Conservation (phyloP, 2,888 invertebrate genomes). For the Acrobasis repandana region DNA sequence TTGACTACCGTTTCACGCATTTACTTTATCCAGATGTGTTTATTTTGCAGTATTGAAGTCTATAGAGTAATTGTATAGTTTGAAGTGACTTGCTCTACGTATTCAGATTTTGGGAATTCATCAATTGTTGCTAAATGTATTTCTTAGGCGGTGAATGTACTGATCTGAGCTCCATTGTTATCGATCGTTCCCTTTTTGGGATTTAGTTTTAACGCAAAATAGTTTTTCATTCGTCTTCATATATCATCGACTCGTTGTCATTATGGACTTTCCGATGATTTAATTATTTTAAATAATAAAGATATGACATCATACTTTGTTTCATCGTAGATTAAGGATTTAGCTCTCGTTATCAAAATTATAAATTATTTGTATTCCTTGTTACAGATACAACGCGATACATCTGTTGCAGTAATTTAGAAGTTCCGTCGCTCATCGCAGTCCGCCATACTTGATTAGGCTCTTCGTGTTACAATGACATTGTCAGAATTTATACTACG, state of each 20-base stretch:
- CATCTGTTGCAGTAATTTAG: conserved; percentile 49
- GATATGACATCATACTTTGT: too few relatives aligned
- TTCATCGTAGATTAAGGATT: neutral
- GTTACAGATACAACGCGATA: conserved; percentile 68
- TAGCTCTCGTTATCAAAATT: neutral
- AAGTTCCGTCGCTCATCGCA: conserved; percentile 35
- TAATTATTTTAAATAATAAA: neutral
- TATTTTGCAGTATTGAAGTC: conserved; percentile 8
- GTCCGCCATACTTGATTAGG: conserved; percentile 50
- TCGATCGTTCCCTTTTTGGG: neutral
- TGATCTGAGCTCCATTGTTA: neutral
- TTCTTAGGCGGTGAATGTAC: neutral
- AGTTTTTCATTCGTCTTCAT: neutral
- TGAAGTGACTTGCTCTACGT: conserved; percentile 17
- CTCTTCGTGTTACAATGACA: conserved; percentile 55
- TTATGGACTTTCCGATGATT: neutral
- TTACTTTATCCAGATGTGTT: conserved; percentile 15
- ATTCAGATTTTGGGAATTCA: conserved; percentile 10
- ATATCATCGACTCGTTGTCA: neutral
- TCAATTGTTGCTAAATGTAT: conserved; percentile 1
- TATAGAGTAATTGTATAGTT: neutral
- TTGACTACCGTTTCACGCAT: conserved; percentile 31
- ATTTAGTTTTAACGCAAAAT: neutral
- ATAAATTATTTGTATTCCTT: conserved; percentile 39
- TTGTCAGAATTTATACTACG: conserved; percentile 32